Evolutionary conservation across 2,888 invertebrate genomes (phyloP).

Genomic region (Nephrotoma appendiculata): DNA sequence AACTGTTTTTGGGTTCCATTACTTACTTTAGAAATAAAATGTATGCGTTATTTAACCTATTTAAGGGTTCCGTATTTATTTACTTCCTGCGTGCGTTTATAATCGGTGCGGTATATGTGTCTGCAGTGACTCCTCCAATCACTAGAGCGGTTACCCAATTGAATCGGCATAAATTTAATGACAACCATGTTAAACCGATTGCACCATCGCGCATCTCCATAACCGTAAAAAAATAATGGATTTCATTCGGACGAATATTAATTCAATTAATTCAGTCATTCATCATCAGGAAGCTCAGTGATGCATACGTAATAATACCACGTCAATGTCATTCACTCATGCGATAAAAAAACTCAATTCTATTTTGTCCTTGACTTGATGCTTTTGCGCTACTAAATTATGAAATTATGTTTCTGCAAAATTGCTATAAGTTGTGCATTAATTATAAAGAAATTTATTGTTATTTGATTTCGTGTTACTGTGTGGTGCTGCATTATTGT

Average conservation of each 20-base stretch:
- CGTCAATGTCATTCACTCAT: not conserved
- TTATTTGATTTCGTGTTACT: not conserved
- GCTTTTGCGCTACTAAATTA: not conserved
- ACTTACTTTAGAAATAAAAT: not conserved
- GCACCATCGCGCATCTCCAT: too few species aligned
- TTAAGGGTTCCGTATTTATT: not conserved
- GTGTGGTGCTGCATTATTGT: not conserved
- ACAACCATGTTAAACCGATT: too few species aligned
- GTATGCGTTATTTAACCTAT: not conserved
- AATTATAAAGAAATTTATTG: not conserved
- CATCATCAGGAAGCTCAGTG: not conserved
- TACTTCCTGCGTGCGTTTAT: not conserved
- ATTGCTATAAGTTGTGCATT: not conserved
- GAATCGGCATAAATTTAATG: too few species aligned
- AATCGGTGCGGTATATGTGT: not conserved
- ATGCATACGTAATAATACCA: not conserved
- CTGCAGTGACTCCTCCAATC: too few species aligned
- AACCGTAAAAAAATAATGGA: too few species aligned
- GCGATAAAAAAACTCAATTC: not conserved
- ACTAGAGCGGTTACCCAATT: too few species aligned
- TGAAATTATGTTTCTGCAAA: not conserved
- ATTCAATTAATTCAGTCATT: not conserved
- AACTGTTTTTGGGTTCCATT: not conserved
- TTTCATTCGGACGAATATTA: not conserved
- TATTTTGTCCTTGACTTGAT: not conserved